Conservation (phyloP, 1,140 invertebrate genomes). For the Euura lappo region DNA sequence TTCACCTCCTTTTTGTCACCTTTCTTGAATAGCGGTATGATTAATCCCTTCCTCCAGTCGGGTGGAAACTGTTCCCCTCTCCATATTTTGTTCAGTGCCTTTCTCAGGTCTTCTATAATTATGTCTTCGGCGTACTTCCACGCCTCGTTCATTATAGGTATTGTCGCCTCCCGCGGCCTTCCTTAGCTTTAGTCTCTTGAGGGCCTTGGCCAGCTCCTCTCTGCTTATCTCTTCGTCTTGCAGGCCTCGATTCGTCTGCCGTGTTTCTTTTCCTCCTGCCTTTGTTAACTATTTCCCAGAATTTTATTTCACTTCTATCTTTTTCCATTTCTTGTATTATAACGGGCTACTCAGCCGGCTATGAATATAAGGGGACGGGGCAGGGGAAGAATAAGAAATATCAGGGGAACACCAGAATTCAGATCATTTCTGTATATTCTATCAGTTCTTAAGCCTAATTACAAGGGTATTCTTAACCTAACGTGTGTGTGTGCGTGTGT, state of each 20-base stretch:
- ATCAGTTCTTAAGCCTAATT: too few relatives aligned
- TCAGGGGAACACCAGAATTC: too few relatives aligned
- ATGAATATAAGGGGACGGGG: too few relatives aligned
- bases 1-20: slow-evolving; percentile 1
- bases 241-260: slow-evolving; percentile 6
- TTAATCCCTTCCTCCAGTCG: slow-evolving; percentile 27
- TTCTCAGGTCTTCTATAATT: neutral
- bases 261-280: neutral
- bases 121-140: slow-evolving; percentile 13
- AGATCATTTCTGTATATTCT: too few relatives aligned
- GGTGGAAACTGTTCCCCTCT: slow-evolving; percentile 23
- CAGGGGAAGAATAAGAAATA: too few relatives aligned
- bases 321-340: neutral
- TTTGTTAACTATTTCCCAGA: too few relatives aligned
- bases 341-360: too few relatives aligned
- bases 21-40: slow-evolving; percentile 22
- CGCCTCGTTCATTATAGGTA: slow-evolving; percentile 11
- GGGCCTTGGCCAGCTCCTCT: slow-evolving; percentile 3
- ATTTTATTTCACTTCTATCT: neutral
- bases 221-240: neutral
- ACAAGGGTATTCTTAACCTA: too few relatives aligned
- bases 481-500: too few relatives aligned
- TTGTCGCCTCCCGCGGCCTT: slow-evolving; percentile 18
- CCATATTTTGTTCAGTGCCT: slow-evolving; percentile 15
- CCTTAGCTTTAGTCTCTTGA: slow-evolving; percentile 10